A percentile compares a stretch with the other conserved stretches of the same genome.
phyloP scores from a whole-genome alignment of 2,888 invertebrate genomes.

The Boloria euphrosyne region DNA sequence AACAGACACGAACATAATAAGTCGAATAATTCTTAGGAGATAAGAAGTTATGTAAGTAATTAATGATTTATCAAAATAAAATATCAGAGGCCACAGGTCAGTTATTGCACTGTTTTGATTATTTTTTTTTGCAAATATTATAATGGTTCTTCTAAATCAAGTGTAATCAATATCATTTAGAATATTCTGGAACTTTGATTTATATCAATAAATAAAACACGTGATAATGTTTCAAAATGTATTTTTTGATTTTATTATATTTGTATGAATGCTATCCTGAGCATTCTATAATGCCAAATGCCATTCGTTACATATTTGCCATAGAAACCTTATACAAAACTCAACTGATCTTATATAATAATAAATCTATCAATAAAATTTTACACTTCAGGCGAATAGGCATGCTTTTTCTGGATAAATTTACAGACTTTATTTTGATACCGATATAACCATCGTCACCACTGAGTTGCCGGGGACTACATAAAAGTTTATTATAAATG shows the following conservation, averaged over 20 bases:
- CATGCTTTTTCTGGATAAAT: slow-evolving; percentile 47
- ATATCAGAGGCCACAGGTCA: slow-evolving; percentile 36
- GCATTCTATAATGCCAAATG: slow-evolving; percentile 76
- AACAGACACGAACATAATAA: slow-evolving; percentile 26
- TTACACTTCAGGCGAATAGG: slow-evolving; percentile 48
- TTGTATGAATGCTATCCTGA: slow-evolving; percentile 70
- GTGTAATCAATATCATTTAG: not conserved
- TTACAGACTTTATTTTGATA: slow-evolving; percentile 33
- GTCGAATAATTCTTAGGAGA: slow-evolving; percentile 35
- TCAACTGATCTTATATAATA: slow-evolving; percentile 72
- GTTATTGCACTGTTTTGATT: slow-evolving; percentile 13
- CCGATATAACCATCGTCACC: slow-evolving; percentile 27
- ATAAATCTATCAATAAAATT: slow-evolving; percentile 60
- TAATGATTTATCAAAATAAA: slow-evolving; percentile 51
- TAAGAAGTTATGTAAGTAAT: slow-evolving; percentile 36
- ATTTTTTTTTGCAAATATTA: slow-evolving; percentile 6
- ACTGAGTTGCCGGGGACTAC: slow-evolving; percentile 14
- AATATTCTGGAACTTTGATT: not conserved
- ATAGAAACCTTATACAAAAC: slow-evolving; percentile 79
- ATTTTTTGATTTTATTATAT: slow-evolving; percentile 79
- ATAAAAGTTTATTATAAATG: slow-evolving; percentile 12
- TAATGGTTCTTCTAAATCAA: not conserved
- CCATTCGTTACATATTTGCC: slow-evolving; percentile 69
- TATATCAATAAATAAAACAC: slow-evolving; percentile 48
- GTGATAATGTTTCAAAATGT: slow-evolving; percentile 61